phyloP scores from a whole-genome alignment of 2,888 invertebrate species.

The Euphydryas editha region DNA sequence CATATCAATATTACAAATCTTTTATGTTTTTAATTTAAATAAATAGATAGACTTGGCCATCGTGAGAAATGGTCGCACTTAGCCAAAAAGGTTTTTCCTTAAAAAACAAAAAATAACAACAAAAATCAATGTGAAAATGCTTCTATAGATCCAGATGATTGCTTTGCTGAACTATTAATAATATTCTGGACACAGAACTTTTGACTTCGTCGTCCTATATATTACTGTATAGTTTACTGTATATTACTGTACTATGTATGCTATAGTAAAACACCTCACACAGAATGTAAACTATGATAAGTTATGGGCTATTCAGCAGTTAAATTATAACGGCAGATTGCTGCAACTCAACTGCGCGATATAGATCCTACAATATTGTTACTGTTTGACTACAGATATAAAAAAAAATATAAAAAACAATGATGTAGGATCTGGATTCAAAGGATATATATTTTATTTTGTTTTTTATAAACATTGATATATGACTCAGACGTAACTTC shows the following conservation, averaged over 20 bases:
- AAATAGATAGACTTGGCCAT: too few species aligned
- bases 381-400: background rate
- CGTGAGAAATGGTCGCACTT: too few species aligned
- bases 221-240: background rate
- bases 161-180: too few species aligned
- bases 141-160: too few species aligned
- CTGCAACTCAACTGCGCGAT: slow-evolving; percentile 8
- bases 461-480: background rate
- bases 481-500: too few species aligned
- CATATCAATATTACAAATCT: too few species aligned
- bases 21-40: too few species aligned
- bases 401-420: background rate
- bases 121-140: too few species aligned
- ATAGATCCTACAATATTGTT: slow-evolving; percentile 9
- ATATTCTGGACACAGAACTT: too few species aligned
- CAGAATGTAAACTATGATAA: slow-evolving; percentile 5
- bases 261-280: background rate
- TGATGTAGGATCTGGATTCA: background rate
- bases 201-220: background rate
- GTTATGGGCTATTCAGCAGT: slow-evolving; percentile 5
- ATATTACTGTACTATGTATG: background rate
- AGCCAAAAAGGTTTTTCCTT: too few species aligned
- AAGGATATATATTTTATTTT: background rate
- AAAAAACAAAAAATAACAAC: too few species aligned
- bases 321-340: slow-evolving; percentile 9